phyloP scores from a whole-genome alignment of 1,140 invertebrate species.

The Lithobius niger region DNA sequence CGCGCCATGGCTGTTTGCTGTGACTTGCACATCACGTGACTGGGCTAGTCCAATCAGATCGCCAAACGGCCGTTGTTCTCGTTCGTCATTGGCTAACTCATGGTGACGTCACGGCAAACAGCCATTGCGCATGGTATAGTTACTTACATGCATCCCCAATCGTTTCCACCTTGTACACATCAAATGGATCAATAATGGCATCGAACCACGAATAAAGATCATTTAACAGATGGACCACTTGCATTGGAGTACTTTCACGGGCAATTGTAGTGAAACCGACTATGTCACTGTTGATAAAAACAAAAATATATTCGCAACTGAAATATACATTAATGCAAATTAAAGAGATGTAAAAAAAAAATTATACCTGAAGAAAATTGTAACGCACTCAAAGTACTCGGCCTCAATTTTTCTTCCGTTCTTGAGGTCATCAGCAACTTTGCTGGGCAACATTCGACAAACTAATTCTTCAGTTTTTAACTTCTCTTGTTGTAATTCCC shows the following conservation, averaged over 20 bases:
- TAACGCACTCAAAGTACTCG: conserved; percentile 82
- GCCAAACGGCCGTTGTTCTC: too few species aligned
- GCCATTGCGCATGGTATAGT: not conserved
- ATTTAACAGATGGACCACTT: conserved; percentile 43
- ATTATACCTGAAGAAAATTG: conserved; percentile 72
- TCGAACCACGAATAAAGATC: conserved; percentile 37
- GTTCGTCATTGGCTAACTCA: too few species aligned
- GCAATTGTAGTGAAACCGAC: conserved; percentile 95
- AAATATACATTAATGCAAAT: not conserved
- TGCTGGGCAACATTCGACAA: conserved; percentile 83
- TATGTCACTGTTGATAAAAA: conserved; percentile 53
- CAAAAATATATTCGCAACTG: not conserved
- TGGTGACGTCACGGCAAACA: too few species aligned
- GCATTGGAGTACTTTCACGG: conserved; percentile 68
- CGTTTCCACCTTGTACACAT: conserved; percentile 34
- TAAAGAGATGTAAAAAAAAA: not conserved
- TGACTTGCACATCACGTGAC: too few species aligned
- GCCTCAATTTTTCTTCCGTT: conserved; percentile 80
- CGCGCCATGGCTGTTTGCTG: too few species aligned
- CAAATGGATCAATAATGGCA: conserved; percentile 30
- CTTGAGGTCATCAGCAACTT: conserved; percentile 63
- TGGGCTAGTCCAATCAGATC: too few species aligned
- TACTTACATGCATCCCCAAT: conserved; percentile 18
- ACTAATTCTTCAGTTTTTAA: conserved; percentile 82
- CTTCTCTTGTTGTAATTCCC: conserved; percentile 77